Evolutionary conservation across 2,888 invertebrate species (phyloP).

Genomic region (Synergus itoensis): DNA sequence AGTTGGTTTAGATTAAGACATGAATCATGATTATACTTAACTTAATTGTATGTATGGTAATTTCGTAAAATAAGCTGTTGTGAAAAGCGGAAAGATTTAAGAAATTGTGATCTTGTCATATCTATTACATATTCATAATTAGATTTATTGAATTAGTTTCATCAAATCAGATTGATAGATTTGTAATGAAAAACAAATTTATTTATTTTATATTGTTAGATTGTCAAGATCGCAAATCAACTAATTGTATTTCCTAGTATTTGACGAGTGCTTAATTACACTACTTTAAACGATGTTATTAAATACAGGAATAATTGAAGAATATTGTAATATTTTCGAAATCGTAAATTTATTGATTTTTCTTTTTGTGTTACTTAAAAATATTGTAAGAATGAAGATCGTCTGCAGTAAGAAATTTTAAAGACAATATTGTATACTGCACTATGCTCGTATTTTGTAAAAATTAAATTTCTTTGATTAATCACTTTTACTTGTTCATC

Average conservation of each 20-base stretch:
- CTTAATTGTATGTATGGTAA: constrained; percentile 31
- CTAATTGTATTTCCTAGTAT: background rate
- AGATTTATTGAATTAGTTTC: background rate
- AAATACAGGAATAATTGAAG: background rate
- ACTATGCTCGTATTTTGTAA: background rate
- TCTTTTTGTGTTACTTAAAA: background rate
- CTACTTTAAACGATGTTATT: background rate
- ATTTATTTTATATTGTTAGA: constrained; percentile 10
- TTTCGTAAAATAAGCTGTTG: background rate
- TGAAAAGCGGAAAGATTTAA: background rate
- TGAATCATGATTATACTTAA: constrained; percentile 20
- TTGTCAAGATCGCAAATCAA: background rate
- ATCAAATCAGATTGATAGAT: constrained; percentile 1
- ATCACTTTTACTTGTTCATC: constrained; percentile 43
- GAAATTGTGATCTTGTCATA: constrained; percentile 36
- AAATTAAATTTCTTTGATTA: constrained; percentile 33
- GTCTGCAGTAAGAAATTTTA: constrained; percentile 10
- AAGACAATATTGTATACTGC: constrained; percentile 18
- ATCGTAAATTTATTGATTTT: constrained; percentile 24
- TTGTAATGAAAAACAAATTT: background rate
- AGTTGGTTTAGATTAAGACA: constrained; percentile 5
- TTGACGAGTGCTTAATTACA: background rate
- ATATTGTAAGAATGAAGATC: constrained; percentile 28
- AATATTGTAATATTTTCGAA: background rate
- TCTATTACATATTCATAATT: constrained; percentile 22